Evolutionary conservation across 2,113 vertebrate genomes (phyloP).

Genomic region (Dascyllus trimaculatus): DNA sequence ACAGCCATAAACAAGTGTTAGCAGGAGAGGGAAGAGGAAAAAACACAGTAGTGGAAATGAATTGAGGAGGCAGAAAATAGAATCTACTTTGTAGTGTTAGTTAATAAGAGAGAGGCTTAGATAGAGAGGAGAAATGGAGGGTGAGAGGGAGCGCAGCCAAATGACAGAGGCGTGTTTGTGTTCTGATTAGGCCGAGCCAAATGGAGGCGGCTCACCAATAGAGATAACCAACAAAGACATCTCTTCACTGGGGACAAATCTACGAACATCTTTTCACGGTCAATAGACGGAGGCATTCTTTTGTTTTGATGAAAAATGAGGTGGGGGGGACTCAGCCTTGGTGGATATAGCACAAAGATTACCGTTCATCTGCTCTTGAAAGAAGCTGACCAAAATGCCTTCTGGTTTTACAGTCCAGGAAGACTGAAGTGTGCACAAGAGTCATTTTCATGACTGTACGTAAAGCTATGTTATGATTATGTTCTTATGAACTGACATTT

Average conservation of each 20-base stretch:
- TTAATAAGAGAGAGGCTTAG: conserved; percentile 56
- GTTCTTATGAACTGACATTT: conserved; percentile 55
- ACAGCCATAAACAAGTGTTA: conserved; percentile 1
- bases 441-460: conserved; percentile 18
- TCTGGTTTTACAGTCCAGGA: conserved; percentile 9
- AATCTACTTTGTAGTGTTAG: conserved; percentile 50
- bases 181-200: conserved; percentile 83
- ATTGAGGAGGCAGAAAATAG: conserved; percentile 31
- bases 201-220: conserved; percentile 80
- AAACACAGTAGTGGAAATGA: conserved; percentile 25
- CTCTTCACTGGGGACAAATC: conserved; percentile 76
- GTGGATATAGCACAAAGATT: conserved; percentile 43
- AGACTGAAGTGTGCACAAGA: neutral
- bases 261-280: conserved; percentile 78
- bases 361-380: conserved; percentile 38
- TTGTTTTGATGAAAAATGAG: conserved; percentile 57
- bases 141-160: conserved; percentile 73
- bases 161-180: conserved; percentile 86
- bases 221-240: conserved; percentile 82
- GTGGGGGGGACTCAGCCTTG: conserved; percentile 2
- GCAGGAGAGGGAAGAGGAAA: neutral
- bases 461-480: conserved; percentile 37
- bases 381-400: conserved; percentile 24
- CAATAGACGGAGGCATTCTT: conserved; percentile 71
- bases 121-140: conserved; percentile 31